These are phyloP conservation scores for Pyrochroa serraticornis DNA, from an alignment of 2,888 invertebrate genomes.

Conservation along the genomic window DNA sequence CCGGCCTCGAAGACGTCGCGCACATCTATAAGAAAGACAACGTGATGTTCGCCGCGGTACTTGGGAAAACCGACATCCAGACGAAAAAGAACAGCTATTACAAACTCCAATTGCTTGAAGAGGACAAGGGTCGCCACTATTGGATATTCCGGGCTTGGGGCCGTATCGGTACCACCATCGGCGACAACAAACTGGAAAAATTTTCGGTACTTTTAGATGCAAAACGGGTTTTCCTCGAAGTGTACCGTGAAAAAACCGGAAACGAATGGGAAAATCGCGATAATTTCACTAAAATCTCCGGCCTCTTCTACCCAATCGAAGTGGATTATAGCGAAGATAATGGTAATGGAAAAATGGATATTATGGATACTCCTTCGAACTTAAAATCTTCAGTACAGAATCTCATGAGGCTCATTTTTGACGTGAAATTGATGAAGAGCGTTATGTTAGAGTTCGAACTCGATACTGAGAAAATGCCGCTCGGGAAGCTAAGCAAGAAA, in stretches of 20 bases:
- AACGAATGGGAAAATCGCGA: conserved; percentile 76
- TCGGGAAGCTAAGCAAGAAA: conserved; percentile 91
- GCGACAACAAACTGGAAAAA: conserved; percentile 59
- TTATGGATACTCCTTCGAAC: conserved; percentile 64
- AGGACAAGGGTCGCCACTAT: conserved; percentile 68
- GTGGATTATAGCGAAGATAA: conserved; percentile 75
- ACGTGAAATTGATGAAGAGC: conserved; percentile 89
- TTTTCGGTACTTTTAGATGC: conserved; percentile 62
- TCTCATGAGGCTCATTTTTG: conserved; percentile 85
- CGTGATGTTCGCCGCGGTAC: conserved; percentile 76
- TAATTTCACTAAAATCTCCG: conserved; percentile 68
- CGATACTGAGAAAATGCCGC: conserved; percentile 97
- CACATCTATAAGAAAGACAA: conserved; percentile 73
- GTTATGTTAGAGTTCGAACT: conserved; percentile 94
- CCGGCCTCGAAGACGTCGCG: conserved; percentile 75
- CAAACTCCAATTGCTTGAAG: conserved; percentile 87
- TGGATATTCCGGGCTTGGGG: conserved; percentile 82
- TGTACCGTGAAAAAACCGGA: conserved; percentile 76
- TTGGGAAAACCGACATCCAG: conserved; percentile 86
- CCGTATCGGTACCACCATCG: conserved; percentile 93
- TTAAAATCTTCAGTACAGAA: conserved; percentile 80
- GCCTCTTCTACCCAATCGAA: conserved; percentile 83
- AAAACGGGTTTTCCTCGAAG: conserved; percentile 64
- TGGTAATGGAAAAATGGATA: conserved; percentile 57
- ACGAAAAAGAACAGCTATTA: conserved; percentile 92